Evolutionary conservation across 2,888 invertebrate genomes (phyloP), one percentile per base, ranked within the genome.

Genomic region (Dendrolimus houi): DNA sequence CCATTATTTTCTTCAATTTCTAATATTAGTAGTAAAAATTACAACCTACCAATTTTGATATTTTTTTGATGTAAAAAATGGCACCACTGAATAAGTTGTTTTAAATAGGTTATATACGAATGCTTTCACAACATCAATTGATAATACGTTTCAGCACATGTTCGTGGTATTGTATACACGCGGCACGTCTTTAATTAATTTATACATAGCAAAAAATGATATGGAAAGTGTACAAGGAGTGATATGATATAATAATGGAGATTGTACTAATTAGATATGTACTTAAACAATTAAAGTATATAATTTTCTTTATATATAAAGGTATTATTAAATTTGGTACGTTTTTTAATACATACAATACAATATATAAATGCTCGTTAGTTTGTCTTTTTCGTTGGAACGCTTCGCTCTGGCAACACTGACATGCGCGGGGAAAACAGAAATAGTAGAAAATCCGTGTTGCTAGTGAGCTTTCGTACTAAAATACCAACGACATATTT

Each of bases 201-300:
- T 72, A 68, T 81, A 83, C 81, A 88, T 84, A 87, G 84, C 83
- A 83, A 83, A 29, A 2, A 80, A 84, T 87, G 89, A 90, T 89
- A 88, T 90, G 89, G 77, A 79, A 29, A 84, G 83, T 88, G 85
- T 89, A 88, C 87, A 89, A 85, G 83, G 80, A 81, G 84, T 89
- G 89, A 90, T 90, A 90, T 90, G 89, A 87, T 75, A 81, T 71
- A 74, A 72, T 74, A 76, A 80, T 85, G 84, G 77, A 85, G 81
- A 86, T 88, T 87, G 87, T 87, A 87, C 88, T 88, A 87, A 84
- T 78, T 79, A 85, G 88, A 89, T 89, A 90, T 89, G 88, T 88
- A 86, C 85, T 87, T 84, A 86, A 83, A 83, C 71, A 79, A 82
- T 83, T 79, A 72, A 77, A 75, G 69, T 77, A 47, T 47, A 47